phyloP scores from a whole-genome alignment of 2,888 invertebrate genomes.

The Callimorpha dominula region DNA sequence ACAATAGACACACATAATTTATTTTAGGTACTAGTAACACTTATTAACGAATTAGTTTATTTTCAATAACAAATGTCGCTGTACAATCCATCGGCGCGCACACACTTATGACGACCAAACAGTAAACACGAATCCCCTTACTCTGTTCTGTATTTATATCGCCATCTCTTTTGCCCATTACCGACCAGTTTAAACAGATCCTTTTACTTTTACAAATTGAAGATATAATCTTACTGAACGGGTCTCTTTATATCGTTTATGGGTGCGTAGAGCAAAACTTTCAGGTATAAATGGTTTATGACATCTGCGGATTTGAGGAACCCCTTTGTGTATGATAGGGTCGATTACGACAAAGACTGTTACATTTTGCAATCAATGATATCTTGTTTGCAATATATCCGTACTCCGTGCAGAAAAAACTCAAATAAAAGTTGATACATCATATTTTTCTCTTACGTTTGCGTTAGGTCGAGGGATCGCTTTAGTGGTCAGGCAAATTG shows the following conservation, averaged over 20 bases:
- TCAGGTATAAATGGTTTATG: constrained; percentile 13
- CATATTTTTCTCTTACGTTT: too few relatives aligned
- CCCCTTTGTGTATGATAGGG: neutral
- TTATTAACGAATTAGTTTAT: constrained; percentile 18
- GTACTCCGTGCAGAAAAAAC: too few relatives aligned
- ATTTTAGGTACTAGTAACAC: neutral
- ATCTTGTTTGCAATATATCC: too few relatives aligned
- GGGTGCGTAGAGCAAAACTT: neutral
- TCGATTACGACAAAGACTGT: neutral
- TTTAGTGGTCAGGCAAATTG: too few relatives aligned
- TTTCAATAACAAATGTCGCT: constrained; percentile 8
- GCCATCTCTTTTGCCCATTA: constrained; percentile 28
- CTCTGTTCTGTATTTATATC: constrained; percentile 24
- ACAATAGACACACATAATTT: neutral
- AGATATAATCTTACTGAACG: constrained; percentile 6
- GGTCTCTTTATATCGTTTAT: constrained; percentile 22
- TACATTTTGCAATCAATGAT: too few relatives aligned
- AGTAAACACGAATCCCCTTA: constrained; percentile 26
- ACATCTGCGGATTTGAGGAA: constrained; percentile 11
- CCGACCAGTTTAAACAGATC: constrained; percentile 38
- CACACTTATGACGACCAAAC: constrained; percentile 36
- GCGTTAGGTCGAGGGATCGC: too few relatives aligned
- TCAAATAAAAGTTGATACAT: too few relatives aligned
- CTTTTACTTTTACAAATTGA: neutral
- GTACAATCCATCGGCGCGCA: constrained; percentile 28